Evolutionary conservation across 2,113 vertebrate species (phyloP), one percentile per base, ranked within the genome.

Genomic region (Nasalis larvatus): DNA sequence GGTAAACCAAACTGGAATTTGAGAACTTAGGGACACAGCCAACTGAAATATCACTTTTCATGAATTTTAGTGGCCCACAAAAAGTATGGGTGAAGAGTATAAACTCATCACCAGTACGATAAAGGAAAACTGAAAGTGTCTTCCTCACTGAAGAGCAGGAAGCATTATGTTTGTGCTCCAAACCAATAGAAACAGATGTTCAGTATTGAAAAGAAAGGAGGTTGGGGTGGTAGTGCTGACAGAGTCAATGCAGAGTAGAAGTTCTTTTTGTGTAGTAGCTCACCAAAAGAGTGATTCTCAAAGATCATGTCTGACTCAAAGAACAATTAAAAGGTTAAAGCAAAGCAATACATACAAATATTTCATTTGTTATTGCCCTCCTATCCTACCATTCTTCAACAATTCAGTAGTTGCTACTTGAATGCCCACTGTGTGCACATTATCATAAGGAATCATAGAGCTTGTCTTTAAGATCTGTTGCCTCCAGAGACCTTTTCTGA

Each of bases 51-150:
- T 37, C 3, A 40, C 32, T 89, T 91, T 86, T 68, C n/a, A 37
- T 94, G 42, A 40, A 84, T 60, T 94, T 86, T 12, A 87, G 0
- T 86, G 60, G 11, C n/a, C 35, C 12, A 42, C 17, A 6, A 21
- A 85, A 82, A 77, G 27, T 21, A 14, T 63, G 11, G n/a, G 2
- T 58, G 58, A 47, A 74, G 40, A 69, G 16, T 47, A 81, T 47
- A 91, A 8, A 40, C n/a, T 52, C 8, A 52, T 71, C 40, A 58
- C 32, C 21, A 77, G 37, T 30, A 68, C 4, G 23, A 21, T 58
- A 47, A 85, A 95, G 86, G 83, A 93, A 93, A 97, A 86, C 32
- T 80, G 18, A 83, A 87, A 92, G 27, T 9, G n/a, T 83, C 4
- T 83, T 77, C 45, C 1, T 35, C 10, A 71, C 16, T 78, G 20